phyloP scores from a whole-genome alignment of 2,888 invertebrate species.

The Drosophila macrothrix region DNA sequence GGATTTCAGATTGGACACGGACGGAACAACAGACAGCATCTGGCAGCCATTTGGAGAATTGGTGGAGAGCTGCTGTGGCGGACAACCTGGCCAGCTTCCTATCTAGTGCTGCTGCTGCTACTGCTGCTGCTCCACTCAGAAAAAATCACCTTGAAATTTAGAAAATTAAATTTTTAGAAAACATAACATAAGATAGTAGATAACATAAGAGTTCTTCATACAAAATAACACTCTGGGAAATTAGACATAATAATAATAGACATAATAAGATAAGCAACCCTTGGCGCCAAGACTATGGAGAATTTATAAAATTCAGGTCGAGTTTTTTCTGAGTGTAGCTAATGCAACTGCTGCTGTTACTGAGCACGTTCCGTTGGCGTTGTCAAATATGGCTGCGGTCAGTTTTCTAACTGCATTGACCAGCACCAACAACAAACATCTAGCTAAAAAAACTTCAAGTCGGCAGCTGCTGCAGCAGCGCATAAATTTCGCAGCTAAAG shows the following conservation, averaged over 20 bases:
- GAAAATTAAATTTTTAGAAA: not conserved
- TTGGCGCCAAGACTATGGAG: not conserved
- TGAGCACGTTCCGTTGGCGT: constrained; percentile 68
- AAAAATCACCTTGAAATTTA: not conserved
- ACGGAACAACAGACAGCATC: constrained; percentile 5
- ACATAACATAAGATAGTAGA: not conserved
- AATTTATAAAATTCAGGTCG: not conserved
- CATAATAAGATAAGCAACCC: not conserved
- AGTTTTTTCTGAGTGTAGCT: not conserved
- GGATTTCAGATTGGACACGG: constrained; percentile 47
- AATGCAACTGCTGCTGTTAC: constrained; percentile 1
- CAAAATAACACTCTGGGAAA: not conserved
- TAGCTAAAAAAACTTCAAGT: constrained; percentile 41
- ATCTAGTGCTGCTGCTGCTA: not conserved
- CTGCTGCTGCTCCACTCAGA: not conserved
- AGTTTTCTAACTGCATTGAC: constrained; percentile 62
- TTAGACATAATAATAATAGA: not conserved
- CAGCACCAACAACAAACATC: constrained; percentile 22
- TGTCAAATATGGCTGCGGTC: constrained; percentile 79
- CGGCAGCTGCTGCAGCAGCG: constrained; percentile 35
- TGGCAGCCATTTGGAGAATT: constrained; percentile 6
- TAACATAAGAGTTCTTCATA: not conserved
- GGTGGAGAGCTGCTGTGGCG: constrained; percentile 14
- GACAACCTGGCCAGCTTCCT: constrained; percentile 36
- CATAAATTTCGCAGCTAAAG: constrained; percentile 72